phyloP scores from a whole-genome alignment of 2,113 vertebrate species.

The Pelecanus crispus region DNA sequence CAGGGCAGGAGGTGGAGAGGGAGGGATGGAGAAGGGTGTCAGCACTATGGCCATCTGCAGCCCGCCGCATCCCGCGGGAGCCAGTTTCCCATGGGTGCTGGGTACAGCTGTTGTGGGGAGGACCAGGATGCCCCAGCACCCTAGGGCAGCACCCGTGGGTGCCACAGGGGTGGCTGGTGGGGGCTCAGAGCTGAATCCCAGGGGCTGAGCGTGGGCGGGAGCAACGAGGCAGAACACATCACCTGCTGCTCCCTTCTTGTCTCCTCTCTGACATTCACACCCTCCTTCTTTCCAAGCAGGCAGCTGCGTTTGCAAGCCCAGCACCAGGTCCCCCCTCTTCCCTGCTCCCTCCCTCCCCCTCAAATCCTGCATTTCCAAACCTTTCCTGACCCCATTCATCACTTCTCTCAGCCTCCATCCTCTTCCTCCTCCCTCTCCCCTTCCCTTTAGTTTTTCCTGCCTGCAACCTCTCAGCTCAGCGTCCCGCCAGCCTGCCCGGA shows the following conservation, averaged over 20 bases:
- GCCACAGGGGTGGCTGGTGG: background rate
- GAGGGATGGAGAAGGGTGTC: background rate
- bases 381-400: background rate
- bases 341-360: background rate
- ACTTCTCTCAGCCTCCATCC: background rate
- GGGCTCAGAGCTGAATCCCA: background rate
- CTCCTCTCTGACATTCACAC: background rate
- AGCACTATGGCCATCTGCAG: fast-evolving
- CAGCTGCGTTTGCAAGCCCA: background rate
- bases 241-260: background rate
- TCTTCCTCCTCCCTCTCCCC: background rate
- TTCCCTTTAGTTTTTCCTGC: background rate
- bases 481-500: background rate
- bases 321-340: background rate
- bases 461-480: background rate
- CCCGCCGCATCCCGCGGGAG: fast-evolving
- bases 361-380: background rate
- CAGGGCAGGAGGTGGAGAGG: background rate
- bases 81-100: fast-evolving
- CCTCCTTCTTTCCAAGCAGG: background rate
- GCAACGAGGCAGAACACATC: background rate
- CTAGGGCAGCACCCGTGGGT: background rate
- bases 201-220: background rate
- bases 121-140: background rate
- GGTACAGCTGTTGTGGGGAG: no score